Percentiles rank a stretch among this genome's conserved stretches.
Conservation (phyloP, 2,888 invertebrate genomes). For the Thelaira solivaga region DNA sequence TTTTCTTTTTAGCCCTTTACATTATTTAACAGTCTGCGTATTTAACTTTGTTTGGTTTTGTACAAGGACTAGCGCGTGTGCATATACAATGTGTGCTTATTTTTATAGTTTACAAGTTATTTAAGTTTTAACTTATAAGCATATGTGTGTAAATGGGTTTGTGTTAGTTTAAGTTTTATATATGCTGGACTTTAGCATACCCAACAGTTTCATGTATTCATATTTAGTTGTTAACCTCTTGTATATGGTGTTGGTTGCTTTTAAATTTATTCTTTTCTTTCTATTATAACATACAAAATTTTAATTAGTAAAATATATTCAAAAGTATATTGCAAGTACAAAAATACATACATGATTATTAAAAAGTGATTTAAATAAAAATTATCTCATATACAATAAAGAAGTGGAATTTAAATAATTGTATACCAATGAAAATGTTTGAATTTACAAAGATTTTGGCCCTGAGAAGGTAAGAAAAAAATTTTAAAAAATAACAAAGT, state of each 20-base stretch:
- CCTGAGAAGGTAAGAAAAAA: constrained; percentile 71
- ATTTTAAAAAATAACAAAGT: neutral
- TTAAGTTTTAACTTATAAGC: neutral
- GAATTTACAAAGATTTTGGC: constrained; percentile 74
- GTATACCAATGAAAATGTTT: constrained; percentile 70
- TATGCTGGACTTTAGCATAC: constrained; percentile 53
- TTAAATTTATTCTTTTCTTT: neutral
- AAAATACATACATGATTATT: too few species aligned
- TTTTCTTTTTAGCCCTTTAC: constrained; percentile 11
- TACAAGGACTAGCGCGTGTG: neutral
- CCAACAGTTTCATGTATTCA: too few species aligned
- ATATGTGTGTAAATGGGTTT: neutral
- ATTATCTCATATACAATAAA: constrained; percentile 1
- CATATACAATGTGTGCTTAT: neutral
- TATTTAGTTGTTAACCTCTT: constrained; percentile 47
- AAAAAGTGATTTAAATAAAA: neutral
- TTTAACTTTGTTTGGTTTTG: constrained; percentile 28
- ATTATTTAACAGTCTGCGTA: constrained; percentile 4
- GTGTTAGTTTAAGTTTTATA: constrained; percentile 34
- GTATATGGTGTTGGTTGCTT: constrained; percentile 47
- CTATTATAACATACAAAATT: neutral
- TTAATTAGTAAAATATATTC: neutral
- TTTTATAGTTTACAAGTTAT: neutral
- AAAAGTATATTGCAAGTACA: too few species aligned
- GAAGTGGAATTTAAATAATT: neutral